These are phyloP conservation scores for Cydia pomonella DNA, from an alignment of 1,140 invertebrate species.

Conservation along the genomic window DNA sequence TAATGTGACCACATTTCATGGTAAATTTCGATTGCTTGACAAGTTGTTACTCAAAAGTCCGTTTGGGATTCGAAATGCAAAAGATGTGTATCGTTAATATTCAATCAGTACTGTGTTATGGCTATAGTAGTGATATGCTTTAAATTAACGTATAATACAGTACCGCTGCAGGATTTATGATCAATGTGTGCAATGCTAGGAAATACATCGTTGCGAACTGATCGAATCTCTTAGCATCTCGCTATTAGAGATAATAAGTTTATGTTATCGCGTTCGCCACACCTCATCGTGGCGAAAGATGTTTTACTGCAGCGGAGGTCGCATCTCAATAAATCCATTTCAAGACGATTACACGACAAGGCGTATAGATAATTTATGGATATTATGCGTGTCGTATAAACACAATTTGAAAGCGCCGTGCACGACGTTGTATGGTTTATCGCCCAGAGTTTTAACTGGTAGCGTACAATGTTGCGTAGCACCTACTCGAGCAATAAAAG, in stretches of 20 bases:
- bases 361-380: slow-evolving; percentile 60
- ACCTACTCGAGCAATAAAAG: slow-evolving; percentile 20
- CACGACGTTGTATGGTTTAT: neutral
- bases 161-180: neutral
- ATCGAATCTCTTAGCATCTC: slow-evolving; percentile 23
- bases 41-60: too few species aligned
- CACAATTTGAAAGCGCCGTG: slow-evolving; percentile 10
- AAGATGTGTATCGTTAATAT: too few species aligned
- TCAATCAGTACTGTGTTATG: too few species aligned
- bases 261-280: slow-evolving; percentile 38
- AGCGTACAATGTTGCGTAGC: slow-evolving; percentile 6
- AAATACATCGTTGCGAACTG: neutral
- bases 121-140: too few species aligned
- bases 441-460: neutral
- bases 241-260: slow-evolving; percentile 10
- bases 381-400: slow-evolving; percentile 51
- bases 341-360: slow-evolving; percentile 58
- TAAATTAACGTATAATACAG: neutral
- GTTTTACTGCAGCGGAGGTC: slow-evolving; percentile 47
- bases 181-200: neutral
- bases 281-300: slow-evolving; percentile 41
- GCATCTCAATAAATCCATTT: slow-evolving; percentile 45
- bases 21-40: too few species aligned
- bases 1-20: neutral
- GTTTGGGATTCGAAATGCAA: too few species aligned